Base-by-base conservation (phyloP, 2,113 vertebrate species). In the human (Homo sapiens) region DNA sequence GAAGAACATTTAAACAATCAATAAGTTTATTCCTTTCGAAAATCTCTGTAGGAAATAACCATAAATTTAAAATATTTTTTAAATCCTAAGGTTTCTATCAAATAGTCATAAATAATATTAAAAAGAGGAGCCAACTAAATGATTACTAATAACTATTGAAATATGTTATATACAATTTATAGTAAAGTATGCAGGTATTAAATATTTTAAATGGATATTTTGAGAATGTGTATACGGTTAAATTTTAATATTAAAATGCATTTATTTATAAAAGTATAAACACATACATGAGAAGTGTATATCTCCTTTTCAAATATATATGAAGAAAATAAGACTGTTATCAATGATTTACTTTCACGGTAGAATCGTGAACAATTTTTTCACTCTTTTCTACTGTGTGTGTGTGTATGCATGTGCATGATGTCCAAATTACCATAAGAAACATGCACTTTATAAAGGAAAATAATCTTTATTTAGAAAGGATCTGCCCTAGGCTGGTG, bases 51-150 rank as follows among this genome's bases (percentile, higher is more conserved):
- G 40, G 13, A 91, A 82, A 72, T 52, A 94, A 55, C 93, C 27
- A 84, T 84, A 93, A 76, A 20, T 88, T 40, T 38, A 88, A 90
- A 93, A 76, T 88, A 22, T 50, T 5, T 73, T 90, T 97, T 81
- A 48, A 95, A 55, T 61, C 8, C 48, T 85, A 89, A 86, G 4
- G 1, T 1, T 32, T 25, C 35, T 85, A 17, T 55, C 23, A 92
- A 68, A 48, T 4, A 55, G 30, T 83, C 83, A 32, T 20, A 86
- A 40, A 70, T 79, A 73, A 59, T 81, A 64, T 45, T 23, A 89
- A 52, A 73, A 66, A 38, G 32, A 61, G 1, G 22, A 96, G 72
- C 3, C 66, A 87, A 89, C 45, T 84, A 87, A 78, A 40, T 73
- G 18, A 43, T 90, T 90, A 70, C 25, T 64, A 66, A 84, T 59